A percentile compares a stretch with the other conserved stretches of the same genome.
Evolutionary conservation across 2,888 invertebrate genomes (phyloP).

Genomic region (Eupithecia pulchellata): DNA sequence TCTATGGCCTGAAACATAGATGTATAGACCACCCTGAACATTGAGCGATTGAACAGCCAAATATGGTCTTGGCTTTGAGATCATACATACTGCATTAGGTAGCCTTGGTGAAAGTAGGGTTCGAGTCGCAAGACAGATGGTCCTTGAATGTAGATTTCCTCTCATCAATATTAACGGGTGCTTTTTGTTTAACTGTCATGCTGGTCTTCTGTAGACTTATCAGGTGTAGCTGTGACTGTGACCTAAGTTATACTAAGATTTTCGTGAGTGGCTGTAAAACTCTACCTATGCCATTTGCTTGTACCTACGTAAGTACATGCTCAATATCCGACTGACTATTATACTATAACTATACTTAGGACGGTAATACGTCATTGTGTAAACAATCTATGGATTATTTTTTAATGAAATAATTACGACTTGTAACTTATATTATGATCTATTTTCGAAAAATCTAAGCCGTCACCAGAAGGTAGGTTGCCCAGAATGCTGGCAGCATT

Average conservation of each 20-base stretch:
- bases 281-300: background rate
- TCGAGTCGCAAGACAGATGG: slow-evolving; percentile 7
- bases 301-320: background rate
- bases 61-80: slow-evolving; percentile 17
- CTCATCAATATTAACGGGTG: background rate
- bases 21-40: slow-evolving; percentile 14
- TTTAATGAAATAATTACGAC: too few species aligned
- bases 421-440: too few species aligned
- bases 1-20: slow-evolving; percentile 7
- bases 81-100: slow-evolving; percentile 17
- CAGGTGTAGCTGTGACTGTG: too few species aligned
- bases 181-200: background rate
- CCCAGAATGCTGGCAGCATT: too few species aligned
- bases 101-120: slow-evolving; percentile 10
- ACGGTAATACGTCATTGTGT: background rate
- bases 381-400: too few species aligned
- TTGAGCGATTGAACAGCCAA: slow-evolving; percentile 3
- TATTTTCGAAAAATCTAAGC: too few species aligned
- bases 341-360: background rate
- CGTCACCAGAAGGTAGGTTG: too few species aligned
- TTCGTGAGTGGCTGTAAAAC: background rate
- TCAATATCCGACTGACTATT: background rate
- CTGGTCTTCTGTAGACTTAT: background rate
- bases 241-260: too few species aligned
- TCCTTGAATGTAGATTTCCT: background rate